These are phyloP conservation scores for Pseudochaenichthys georgianus DNA, from an alignment of 2,797 vertebrate species.

Conservation along the genomic window DNA sequence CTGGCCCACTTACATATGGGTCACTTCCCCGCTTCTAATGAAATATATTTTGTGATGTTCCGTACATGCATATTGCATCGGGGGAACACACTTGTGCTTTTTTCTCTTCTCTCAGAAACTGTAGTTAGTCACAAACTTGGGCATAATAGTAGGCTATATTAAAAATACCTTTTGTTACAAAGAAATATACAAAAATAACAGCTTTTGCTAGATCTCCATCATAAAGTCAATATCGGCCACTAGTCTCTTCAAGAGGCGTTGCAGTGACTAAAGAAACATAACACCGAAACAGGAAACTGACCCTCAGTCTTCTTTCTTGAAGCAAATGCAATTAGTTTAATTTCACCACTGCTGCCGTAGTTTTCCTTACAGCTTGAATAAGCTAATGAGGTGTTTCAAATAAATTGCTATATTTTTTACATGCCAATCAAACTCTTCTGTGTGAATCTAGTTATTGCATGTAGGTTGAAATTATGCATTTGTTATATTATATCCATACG, in stretches of 20 bases:
- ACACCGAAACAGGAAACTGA: too few relatives aligned
- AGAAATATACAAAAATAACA: background rate
- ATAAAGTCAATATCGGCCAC: too few relatives aligned
- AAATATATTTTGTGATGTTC: constrained; percentile 21
- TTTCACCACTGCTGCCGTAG: background rate
- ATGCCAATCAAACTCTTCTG: background rate
- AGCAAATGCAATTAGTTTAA: too few relatives aligned
- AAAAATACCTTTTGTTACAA: background rate
- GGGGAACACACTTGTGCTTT: background rate
- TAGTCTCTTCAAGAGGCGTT: too few relatives aligned
- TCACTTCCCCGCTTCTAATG: constrained; percentile 18
- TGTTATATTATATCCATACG: background rate
- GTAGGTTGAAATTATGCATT: background rate
- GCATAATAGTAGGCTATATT: background rate
- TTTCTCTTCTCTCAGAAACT: background rate
- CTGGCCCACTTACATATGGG: constrained; percentile 41
- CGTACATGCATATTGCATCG: background rate
- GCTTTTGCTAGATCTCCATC: too few relatives aligned
- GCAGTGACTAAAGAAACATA: too few relatives aligned
- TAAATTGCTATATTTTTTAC: background rate
- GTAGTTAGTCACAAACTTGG: background rate
- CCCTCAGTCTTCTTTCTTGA: too few relatives aligned
- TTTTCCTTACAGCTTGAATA: background rate
- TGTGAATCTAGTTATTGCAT: constrained; percentile 3
- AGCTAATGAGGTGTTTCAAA: background rate